Evolutionary conservation across 2,113 vertebrate genomes (phyloP).

Genomic region (Alouatta palliata): DNA sequence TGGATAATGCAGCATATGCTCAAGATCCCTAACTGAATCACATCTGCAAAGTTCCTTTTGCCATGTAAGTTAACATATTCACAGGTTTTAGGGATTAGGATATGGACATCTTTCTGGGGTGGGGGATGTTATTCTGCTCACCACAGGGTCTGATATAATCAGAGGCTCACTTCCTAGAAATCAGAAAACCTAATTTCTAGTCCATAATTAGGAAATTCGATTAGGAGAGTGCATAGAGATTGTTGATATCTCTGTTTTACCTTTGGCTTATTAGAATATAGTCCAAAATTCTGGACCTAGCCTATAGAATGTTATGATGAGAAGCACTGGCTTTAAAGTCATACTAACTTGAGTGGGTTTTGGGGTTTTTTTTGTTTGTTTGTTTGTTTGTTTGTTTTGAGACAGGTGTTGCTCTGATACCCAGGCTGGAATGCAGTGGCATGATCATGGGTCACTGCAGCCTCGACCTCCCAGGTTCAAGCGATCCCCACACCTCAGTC

Average conservation of each 20-base stretch:
- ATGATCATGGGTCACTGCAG: no score
- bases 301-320: not conserved
- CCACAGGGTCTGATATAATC: not conserved
- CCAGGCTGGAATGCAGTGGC: no score
- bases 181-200: not conserved
- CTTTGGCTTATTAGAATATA: not conserved
- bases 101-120: not conserved
- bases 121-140: not conserved
- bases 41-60: not conserved
- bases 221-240: not conserved
- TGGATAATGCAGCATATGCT: not conserved
- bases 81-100: not conserved
- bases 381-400: no score
- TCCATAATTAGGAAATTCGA: not conserved
- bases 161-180: not conserved
- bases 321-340: not conserved
- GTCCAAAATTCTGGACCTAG: not conserved
- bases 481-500: no score
- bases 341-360: not conserved
- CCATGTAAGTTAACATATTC: not conserved
- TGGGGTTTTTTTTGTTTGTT: no score
- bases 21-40: not conserved
- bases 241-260: not conserved
- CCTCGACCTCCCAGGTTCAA: no score
- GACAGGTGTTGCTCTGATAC: no score